These are phyloP conservation scores for Oligia fasciuncula DNA, from an alignment of 2,888 invertebrate genomes.

Conservation along the genomic window DNA sequence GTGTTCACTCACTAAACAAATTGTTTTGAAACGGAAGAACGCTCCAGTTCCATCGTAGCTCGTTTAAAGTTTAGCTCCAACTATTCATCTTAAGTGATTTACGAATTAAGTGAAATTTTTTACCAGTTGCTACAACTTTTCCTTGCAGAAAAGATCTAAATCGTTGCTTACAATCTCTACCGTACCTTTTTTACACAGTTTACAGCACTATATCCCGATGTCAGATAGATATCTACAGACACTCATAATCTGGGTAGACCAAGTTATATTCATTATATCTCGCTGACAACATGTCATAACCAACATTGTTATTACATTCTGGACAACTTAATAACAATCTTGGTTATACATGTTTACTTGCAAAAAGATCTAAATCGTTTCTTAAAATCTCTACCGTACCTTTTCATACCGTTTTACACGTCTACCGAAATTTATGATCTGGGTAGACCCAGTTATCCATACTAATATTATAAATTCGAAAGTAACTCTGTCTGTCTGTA, in stretches of 20 bases:
- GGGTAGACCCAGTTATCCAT: neutral
- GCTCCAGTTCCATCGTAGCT: constrained; percentile 22
- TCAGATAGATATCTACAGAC: neutral
- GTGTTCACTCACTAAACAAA: constrained; percentile 60
- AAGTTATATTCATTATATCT: neutral
- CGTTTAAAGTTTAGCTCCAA: constrained; percentile 39
- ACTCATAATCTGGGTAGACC: neutral
- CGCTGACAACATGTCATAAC: neutral
- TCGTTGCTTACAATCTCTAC: neutral
- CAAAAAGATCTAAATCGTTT: neutral
- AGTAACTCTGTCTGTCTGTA: too few relatives aligned
- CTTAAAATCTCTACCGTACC: neutral
- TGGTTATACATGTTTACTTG: constrained; percentile 9
- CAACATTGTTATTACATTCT: neutral
- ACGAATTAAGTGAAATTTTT: constrained; percentile 15
- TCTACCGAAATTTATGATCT: neutral
- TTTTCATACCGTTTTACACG: neutral
- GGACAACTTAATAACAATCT: too few relatives aligned
- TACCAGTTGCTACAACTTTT: constrained; percentile 22
- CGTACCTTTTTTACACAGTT: neutral
- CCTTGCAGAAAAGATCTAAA: constrained; percentile 4
- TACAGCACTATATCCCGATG: neutral
- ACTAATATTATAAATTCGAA: too few relatives aligned
- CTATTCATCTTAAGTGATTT: constrained; percentile 37
- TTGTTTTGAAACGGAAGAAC: constrained; percentile 54